Conservation (phyloP, 2,797 vertebrate genomes). For the Sebastes aleutianus region DNA sequence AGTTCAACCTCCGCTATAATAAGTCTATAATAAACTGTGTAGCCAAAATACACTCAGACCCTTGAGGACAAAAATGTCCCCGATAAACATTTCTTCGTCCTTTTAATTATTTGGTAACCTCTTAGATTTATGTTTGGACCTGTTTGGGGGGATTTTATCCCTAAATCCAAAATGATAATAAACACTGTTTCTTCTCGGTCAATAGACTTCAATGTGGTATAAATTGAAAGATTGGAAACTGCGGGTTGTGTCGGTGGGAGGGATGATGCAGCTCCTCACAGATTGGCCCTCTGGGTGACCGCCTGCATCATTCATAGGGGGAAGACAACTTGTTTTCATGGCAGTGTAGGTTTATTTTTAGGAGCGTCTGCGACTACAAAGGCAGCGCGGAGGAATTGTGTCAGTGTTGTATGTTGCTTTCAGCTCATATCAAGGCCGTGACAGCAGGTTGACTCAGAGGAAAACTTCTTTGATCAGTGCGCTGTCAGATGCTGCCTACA, state of each 20-base stretch:
- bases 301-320: constrained; percentile 4
- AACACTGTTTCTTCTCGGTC: neutral
- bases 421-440: constrained; percentile 5
- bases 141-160: neutral
- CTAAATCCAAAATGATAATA: neutral
- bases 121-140: neutral
- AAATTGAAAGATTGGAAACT: neutral
- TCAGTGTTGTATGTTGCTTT: neutral
- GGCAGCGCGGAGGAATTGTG: neutral
- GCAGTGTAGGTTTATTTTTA: constrained; percentile 35
- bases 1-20: neutral
- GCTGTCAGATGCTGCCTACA: constrained; percentile 11
- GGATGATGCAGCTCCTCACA: neutral
- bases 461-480: constrained; percentile 25
- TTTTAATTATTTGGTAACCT: neutral
- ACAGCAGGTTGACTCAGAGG: constrained; percentile 20
- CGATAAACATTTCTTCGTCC: too few relatives aligned
- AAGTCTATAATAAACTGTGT: neutral
- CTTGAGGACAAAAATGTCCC: too few relatives aligned
- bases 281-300: neutral
- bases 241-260: neutral
- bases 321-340: constrained; percentile 1
- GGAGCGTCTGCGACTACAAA: constrained; percentile 20
- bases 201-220: neutral
- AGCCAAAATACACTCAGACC: neutral